Conservation (phyloP, 2,113 vertebrate species). For the Toxostoma redivivum region DNA sequence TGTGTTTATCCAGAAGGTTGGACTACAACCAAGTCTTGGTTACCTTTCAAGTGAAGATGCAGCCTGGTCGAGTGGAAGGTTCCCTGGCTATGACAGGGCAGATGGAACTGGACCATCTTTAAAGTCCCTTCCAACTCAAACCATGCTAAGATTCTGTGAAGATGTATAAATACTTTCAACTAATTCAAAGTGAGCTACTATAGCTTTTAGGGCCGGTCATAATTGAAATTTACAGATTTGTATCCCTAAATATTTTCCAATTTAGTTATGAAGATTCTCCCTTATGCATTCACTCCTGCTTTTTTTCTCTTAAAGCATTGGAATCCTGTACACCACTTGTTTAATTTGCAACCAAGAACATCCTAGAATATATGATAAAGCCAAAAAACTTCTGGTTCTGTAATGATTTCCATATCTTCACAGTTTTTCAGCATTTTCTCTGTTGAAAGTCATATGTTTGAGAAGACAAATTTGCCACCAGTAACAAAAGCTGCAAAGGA, state of each 20-base stretch:
- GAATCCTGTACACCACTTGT: not conserved
- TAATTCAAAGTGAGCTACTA: not conserved
- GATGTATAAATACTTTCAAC: not conserved
- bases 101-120: not conserved
- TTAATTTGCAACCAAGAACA: not conserved
- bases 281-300: not conserved
- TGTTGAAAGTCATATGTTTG: not conserved
- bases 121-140: not conserved
- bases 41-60: not conserved
- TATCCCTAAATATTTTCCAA: not conserved
- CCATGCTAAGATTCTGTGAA: not conserved
- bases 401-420: not conserved
- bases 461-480: not conserved
- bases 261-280: not conserved
- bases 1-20: not conserved
- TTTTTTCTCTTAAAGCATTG: not conserved
- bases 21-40: rapidly evolving
- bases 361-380: not conserved
- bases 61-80: not conserved
- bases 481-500: not conserved
- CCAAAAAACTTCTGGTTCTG: not conserved
- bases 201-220: not conserved
- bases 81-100: not conserved
- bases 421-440: not conserved
- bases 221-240: not conserved